Evolutionary conservation across 2,113 vertebrate species (phyloP), one percentile per base, ranked within the genome.

Genomic region (Calyptommatus sinebrachiatus): DNA sequence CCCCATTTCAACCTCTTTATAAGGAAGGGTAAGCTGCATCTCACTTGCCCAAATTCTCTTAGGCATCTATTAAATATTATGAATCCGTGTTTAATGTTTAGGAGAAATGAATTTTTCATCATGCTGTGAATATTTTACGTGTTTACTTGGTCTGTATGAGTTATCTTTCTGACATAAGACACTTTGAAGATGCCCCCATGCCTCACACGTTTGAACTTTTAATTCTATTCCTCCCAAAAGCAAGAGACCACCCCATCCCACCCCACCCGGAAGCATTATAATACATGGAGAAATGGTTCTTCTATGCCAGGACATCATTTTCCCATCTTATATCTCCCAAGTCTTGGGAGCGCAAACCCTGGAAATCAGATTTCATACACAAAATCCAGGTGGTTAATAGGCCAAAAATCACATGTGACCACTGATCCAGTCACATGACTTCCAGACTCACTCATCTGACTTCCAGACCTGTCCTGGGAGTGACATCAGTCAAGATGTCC

Each of bases 21-120:
- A 14, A 14, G 24, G 57, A 26, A 61, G 35, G 35, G 24, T 29
- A 14, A 12, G 29, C n/a, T 18, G 20, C 10, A 16, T 63, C 57
- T 79, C 57, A 10, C 46, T 79, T 35, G 60, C 57, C 69, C 45
- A 29, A 45, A 63, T 31, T 24, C 57, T 79, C 41, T 29, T 48
- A 48, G 18, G 41, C n/a, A 79, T 48, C 71, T 18, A 48, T 70
- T 68, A 48, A 70, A 79, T 48, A 29, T 79, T 71, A 46, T 60
- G 41, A 71, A 62, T 62, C 57, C 57, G 63, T 79, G 69, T 77
- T 71, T 71, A 62, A 79, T 62, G 69, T 71, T 71, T 79, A 79
- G 73, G 63, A 76, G 31, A 26, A 46, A 65, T 76, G 5, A 76
- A 76, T 76, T 63, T 63, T 76, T 76, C 60, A 76, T 76, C 35